These are phyloP conservation scores for Scophthalmus maximus DNA, from an alignment of 2,113 vertebrate genomes.

Conservation along the genomic window DNA sequence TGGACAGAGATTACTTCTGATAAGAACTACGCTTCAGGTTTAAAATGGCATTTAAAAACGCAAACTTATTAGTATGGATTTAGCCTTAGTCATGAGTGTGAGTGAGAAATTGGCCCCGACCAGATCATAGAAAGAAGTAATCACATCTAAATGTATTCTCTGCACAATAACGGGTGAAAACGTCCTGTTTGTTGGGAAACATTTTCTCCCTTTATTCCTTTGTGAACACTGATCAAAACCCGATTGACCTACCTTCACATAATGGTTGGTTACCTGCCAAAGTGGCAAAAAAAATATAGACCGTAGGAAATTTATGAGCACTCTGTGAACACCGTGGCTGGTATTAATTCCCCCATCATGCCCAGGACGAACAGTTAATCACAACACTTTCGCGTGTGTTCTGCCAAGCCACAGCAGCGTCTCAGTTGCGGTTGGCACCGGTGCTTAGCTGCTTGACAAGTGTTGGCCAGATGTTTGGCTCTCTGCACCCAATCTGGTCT, in stretches of 20 bases:
- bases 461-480: conserved; percentile 73
- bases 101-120: background rate
- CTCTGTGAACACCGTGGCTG: conserved; percentile 21
- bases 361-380: conserved; percentile 21
- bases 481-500: conserved; percentile 84
- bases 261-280: conserved; percentile 5
- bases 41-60: too few species aligned
- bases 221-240: conserved; percentile 7
- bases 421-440: conserved; percentile 24
- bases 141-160: background rate
- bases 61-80: too few species aligned
- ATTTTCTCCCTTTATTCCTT: background rate
- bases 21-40: too few species aligned
- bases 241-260: conserved; percentile 14
- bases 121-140: conserved; percentile 1
- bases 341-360: conserved; percentile 21
- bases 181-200: background rate
- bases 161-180: background rate
- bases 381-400: conserved; percentile 27
- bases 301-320: conserved; percentile 13
- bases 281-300: conserved; percentile 6
- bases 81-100: too few species aligned
- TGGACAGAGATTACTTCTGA: too few species aligned
- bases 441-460: conserved; percentile 48
- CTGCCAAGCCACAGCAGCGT: conserved; percentile 9